phyloP scores from a whole-genome alignment of 2,113 vertebrate species.

The Balaeniceps rex region DNA sequence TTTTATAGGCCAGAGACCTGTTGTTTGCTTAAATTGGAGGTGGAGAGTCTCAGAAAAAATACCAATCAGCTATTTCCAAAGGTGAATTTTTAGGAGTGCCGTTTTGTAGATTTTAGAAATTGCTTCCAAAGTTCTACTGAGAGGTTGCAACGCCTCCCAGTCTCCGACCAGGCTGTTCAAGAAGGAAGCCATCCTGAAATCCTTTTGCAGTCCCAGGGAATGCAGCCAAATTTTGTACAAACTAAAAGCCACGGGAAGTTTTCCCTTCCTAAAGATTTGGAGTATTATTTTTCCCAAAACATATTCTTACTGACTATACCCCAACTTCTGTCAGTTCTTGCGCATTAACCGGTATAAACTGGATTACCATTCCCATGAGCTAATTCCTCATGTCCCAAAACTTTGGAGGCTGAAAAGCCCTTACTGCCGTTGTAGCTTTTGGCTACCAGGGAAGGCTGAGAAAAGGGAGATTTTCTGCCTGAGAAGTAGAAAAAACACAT shows the following conservation, averaged over 20 bases:
- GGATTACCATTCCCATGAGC: not conserved
- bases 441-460: not conserved
- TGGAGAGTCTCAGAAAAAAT: not conserved
- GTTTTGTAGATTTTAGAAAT: not conserved
- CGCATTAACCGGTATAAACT: not conserved
- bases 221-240: not conserved
- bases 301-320: not conserved
- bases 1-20: too few species aligned
- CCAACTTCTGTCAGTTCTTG: not conserved
- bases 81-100: not conserved
- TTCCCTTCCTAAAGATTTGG: not conserved
- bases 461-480: not conserved
- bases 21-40: not conserved
- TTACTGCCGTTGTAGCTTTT: not conserved
- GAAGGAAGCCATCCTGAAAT: not conserved
- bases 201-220: not conserved
- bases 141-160: not conserved
- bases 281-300: not conserved
- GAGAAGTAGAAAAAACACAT: not conserved
- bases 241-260: not conserved
- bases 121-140: not conserved
- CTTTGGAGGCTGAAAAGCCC: not conserved
- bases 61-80: accelerated
- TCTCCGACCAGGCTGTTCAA: accelerated
- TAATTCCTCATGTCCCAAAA: not conserved